Evolutionary conservation across 2,113 vertebrate genomes (phyloP), one percentile per base, ranked within the genome.

Genomic region (Numida meleagris): DNA sequence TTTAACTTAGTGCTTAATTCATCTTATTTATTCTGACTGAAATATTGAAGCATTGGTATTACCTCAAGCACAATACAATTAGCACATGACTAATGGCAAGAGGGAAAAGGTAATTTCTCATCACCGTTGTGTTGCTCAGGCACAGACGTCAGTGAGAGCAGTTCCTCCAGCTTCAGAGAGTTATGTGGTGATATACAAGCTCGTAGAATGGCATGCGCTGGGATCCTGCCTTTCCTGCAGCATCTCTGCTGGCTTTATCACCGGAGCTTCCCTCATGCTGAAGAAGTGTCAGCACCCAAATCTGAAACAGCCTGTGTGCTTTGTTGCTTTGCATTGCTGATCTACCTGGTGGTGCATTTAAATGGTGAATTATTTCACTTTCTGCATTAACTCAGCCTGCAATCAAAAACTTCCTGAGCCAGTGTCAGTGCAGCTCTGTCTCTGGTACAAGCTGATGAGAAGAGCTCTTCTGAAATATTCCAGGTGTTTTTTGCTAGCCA

Each of bases 141-240:
- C 42, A 36, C 29, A 27, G 40, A 3, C 7, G 9, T 4, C 2
- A 7, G 6, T 12, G n/a, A 84, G 31, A 36, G 36, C 63, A 63
- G 48, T 8, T 9, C 17, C 61, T 12, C 8, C 20, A 63, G 29
- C 14, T 55, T 63, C 63, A 55, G 21, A 1, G 5, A 31, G 16
- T 11, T 0, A 1, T 14, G 29, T 8, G 7, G 42, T 18, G 25
- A 12, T 25, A 10, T 62, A 29, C 25, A 50, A 67, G 14, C 38
- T 5, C 3, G 34, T 65, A 66, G 17, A 58, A 27, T 12, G 0
- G 0, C 16, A 16, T 3, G 34, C 1, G 0, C 55, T 65, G 25
- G 12, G 38, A 9, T 38, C 13, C 2, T 42, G 9, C 4, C 0
- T 8, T 9, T 15, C 33, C 17, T 40, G 2, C 24, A 16, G 11